phyloP scores from a whole-genome alignment of 2,888 invertebrate genomes.

The Cryptocephalus primarius region DNA sequence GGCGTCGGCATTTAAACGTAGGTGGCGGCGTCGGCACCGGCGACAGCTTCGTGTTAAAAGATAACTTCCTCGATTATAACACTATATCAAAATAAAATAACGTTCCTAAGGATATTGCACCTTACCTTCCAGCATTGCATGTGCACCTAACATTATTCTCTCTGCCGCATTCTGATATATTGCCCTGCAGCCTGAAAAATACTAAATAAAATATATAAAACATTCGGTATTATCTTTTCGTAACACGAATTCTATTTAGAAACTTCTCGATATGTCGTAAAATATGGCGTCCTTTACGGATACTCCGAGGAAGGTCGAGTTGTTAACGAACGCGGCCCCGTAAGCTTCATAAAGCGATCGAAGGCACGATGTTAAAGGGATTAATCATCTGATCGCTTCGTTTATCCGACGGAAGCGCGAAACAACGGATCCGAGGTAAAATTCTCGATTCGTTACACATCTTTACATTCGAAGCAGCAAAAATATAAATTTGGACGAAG shows the following conservation, averaged over 20 bases:
- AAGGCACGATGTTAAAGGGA: too few species aligned
- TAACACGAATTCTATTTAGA: constrained; percentile 24
- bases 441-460: too few species aligned
- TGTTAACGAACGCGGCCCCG: too few species aligned
- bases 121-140: constrained; percentile 26
- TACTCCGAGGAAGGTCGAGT: too few species aligned
- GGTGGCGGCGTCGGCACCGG: too few species aligned
- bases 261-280: constrained; percentile 12
- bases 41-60: constrained; percentile 15
- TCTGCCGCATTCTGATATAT: constrained; percentile 17
- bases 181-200: constrained; percentile 23
- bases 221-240: constrained; percentile 20
- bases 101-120: constrained; percentile 27
- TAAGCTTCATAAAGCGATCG: too few species aligned
- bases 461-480: too few species aligned
- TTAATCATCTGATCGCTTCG: too few species aligned
- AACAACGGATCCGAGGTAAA: too few species aligned
- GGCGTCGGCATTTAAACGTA: too few species aligned
- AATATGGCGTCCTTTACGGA: not conserved
- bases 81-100: constrained; percentile 25
- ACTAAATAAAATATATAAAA: constrained; percentile 22
- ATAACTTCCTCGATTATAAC: constrained; percentile 22
- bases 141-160: constrained; percentile 25
- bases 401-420: too few species aligned
- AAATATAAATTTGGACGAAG: too few species aligned